Conservation (phyloP, 2,888 invertebrate genomes). For the Mactromeris polynyma region DNA sequence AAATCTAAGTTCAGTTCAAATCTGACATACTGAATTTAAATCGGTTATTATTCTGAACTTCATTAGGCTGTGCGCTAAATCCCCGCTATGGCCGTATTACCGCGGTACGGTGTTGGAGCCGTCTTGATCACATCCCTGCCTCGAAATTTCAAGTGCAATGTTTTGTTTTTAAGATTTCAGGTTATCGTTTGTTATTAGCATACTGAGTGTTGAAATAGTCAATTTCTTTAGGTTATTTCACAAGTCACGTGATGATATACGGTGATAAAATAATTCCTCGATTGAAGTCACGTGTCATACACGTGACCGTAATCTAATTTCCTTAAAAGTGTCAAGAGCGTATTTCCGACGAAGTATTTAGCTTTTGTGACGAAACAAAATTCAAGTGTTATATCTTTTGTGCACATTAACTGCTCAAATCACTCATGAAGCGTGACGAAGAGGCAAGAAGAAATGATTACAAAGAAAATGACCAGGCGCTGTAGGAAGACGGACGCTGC, state of each 20-base stretch:
- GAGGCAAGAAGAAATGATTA: constrained; percentile 43
- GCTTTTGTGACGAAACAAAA: constrained; percentile 62
- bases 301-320: constrained; percentile 70
- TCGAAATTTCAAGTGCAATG: constrained; percentile 10
- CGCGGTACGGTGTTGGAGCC: not conserved
- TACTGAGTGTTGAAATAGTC: constrained; percentile 27
- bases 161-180: constrained; percentile 39
- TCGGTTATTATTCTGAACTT: constrained; percentile 22
- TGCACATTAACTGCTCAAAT: constrained; percentile 61
- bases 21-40: constrained; percentile 31
- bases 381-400: constrained; percentile 72
- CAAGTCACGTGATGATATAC: constrained; percentile 39
- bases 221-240: constrained; percentile 17
- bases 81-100: constrained; percentile 13
- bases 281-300: constrained; percentile 54
- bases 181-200: constrained; percentile 32
- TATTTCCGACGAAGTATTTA: constrained; percentile 56
- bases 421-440: constrained; percentile 55
- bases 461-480: constrained; percentile 56
- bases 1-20: constrained; percentile 25
- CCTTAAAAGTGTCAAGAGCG: constrained; percentile 54
- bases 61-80: constrained; percentile 22
- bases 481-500: constrained; percentile 28
- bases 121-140: not conserved
- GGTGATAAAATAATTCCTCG: constrained; percentile 20